Evolutionary conservation across 2,888 invertebrate species (phyloP).

Genomic region (Ophraella communa): DNA sequence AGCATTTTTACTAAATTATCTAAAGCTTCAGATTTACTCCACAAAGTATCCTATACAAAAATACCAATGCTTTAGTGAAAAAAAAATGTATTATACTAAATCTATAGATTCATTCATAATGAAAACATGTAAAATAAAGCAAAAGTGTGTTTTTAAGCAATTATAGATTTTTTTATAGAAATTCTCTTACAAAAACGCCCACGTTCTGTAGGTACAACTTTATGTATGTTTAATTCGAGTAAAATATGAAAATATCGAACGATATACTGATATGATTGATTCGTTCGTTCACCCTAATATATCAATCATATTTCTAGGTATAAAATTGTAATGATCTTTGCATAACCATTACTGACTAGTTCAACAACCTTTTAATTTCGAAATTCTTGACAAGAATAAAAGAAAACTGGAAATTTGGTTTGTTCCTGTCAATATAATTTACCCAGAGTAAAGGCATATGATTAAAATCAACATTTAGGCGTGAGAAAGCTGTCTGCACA

Average conservation of each 20-base stretch:
- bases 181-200: neutral
- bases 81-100: too few species aligned
- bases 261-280: neutral
- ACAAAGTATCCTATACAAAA: constrained; percentile 38
- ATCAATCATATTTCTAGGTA: neutral
- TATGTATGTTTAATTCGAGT: neutral
- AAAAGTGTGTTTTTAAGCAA: too few species aligned
- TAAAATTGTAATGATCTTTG: neutral
- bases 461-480: too few species aligned
- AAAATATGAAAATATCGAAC: neutral
- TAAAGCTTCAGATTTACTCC: constrained; percentile 44
- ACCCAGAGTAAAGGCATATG: too few species aligned
- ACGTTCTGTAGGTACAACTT: neutral
- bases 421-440: neutral
- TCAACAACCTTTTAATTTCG: neutral
- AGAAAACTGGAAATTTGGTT: neutral
- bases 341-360: neutral
- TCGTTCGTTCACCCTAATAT: neutral
- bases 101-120: too few species aligned
- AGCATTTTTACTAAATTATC: constrained; percentile 44
- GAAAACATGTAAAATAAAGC: too few species aligned
- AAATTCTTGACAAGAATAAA: neutral
- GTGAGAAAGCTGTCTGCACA: too few species aligned
- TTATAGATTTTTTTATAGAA: too few species aligned
- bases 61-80: neutral